Percentiles rank a stretch among this genome's conserved stretches.
Evolutionary conservation across 35 echinoderm and acorn worm species (phyloP).

Genomic region (Patiria miniata): DNA sequence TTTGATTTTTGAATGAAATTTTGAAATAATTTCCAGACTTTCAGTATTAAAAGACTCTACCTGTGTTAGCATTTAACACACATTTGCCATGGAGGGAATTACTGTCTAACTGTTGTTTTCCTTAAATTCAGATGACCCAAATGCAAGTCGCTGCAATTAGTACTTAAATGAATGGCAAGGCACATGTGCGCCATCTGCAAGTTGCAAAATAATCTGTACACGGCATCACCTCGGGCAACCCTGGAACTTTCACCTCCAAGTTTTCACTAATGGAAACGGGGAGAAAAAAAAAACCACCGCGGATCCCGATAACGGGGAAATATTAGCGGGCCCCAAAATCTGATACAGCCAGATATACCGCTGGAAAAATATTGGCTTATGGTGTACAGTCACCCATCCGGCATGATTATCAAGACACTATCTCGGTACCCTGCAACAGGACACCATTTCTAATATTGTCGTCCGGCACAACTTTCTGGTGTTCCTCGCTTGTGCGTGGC

Average conservation of each 20-base stretch:
- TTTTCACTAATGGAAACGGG: background rate
- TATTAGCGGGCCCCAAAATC: conserved; percentile 4
- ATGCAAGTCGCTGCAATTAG: no score
- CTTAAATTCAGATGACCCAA: no score
- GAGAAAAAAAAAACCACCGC: no score
- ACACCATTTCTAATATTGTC: conserved; percentile 31
- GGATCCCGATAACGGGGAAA: conserved; percentile 10
- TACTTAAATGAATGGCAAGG: no score
- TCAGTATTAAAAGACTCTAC: no score
- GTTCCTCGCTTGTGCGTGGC: background rate
- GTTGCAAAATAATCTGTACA: no score
- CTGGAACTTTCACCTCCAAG: conserved; percentile 11
- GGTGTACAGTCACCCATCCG: conserved; percentile 29
- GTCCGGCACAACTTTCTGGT: conserved; percentile 11
- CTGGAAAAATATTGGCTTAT: conserved; percentile 31
- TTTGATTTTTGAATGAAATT: no score
- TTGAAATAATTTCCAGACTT: no score
- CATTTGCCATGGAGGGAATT: no score
- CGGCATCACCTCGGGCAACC: background rate
- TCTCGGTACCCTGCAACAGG: conserved; percentile 1
- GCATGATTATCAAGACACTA: background rate
- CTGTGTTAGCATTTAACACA: no score
- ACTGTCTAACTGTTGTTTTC: no score
- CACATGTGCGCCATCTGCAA: no score
- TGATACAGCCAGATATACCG: conserved; percentile 28